phyloP scores from a whole-genome alignment of 2,888 invertebrate genomes.

The Gymnoscelis rufifasciata region DNA sequence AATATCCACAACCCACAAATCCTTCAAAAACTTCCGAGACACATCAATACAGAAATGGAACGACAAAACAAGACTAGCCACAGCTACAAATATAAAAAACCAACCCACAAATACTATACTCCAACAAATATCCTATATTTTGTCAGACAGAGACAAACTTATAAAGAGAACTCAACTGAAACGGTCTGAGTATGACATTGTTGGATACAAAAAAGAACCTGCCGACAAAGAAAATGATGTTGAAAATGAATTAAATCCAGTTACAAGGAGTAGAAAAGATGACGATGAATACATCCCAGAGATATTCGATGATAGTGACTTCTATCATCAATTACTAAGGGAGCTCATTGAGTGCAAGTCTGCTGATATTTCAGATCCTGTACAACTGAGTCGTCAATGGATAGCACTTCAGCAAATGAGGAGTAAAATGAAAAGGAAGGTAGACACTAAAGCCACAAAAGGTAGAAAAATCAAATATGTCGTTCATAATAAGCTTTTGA shows the following conservation, averaged over 20 bases:
- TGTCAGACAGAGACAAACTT: constrained; percentile 87
- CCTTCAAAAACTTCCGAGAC: constrained; percentile 85
- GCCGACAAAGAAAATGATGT: constrained; percentile 34
- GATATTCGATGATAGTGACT: constrained; percentile 98
- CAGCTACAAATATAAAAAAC: constrained; percentile 81
- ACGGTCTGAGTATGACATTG: constrained; percentile 84
- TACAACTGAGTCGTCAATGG: constrained; percentile 93
- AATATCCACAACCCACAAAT: constrained; percentile 77
- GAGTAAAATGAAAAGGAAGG: constrained; percentile 93
- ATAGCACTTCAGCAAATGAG: constrained; percentile 94
- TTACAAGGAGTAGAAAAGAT: constrained; percentile 52
- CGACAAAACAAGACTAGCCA: constrained; percentile 90
- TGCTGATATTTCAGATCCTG: constrained; percentile 88
- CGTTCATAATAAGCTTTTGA: constrained; percentile 90
- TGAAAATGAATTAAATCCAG: constrained; percentile 37
- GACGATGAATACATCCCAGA: constrained; percentile 84
- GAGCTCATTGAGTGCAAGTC: constrained; percentile 96
- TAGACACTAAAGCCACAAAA: constrained; percentile 96
- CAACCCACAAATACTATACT: constrained; percentile 81
- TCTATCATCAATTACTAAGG: constrained; percentile 94
- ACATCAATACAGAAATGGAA: constrained; percentile 95
- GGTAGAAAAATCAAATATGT: constrained; percentile 93
- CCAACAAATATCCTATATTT: constrained; percentile 91
- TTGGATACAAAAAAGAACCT: constrained; percentile 75
- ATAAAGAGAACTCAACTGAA: constrained; percentile 88